Evolutionary conservation across 2,797 vertebrate genomes (phyloP), one percentile per base, ranked within the genome.

Genomic region (Aphelocoma californica): DNA sequence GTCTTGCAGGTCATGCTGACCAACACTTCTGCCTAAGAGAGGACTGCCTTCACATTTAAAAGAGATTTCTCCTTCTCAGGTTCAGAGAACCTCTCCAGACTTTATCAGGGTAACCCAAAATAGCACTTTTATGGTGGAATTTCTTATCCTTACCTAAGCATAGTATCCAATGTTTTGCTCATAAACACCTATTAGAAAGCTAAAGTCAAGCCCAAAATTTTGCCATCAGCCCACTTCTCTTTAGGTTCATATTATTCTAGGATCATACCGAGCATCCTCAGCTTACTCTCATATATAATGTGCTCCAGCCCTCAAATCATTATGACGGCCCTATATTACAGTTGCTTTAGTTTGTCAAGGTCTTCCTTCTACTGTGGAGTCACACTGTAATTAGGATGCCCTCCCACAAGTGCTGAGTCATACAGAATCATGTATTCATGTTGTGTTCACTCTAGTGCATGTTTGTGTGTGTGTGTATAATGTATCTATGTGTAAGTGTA

Each of bases 81-180:
- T 56, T 69, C 38, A 18, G 14, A 64, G 10, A 42, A 50, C 5
- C 0, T 71, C 18, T 26, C 32, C 14, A 80, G 6, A 6, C 6
- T 58, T 69, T 38, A 5, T 60, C 20, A 72, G 13, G 25, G 17
- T 21, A 62, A 48, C 14, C 1, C 18, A 82, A 38, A 2, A 7
- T 1, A 36, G 11, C 0, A 6, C 2, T 21, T 29, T 45, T 11
- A 44, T 1, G 0, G 8, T 32, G 19, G 56, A 69, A 67, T 44
- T 84, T 71, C n/a, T 12, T 58, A 23, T 60, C 13, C 8, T 54
- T 67, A 18, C 10, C 4, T 31, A 58, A 40, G 8, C 8, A 48
- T 28, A 42, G 10, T 14, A 67, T 38, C 7, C 5, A 19, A 8
- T 44, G 6, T 26, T 48, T 17, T 34, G 4, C 28, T 51, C 18